Percentiles rank a stretch among this genome's conserved stretches.
These are phyloP conservation scores for Stramonita haemastoma DNA, from an alignment of 2,888 invertebrate genomes.

Conservation along the genomic window DNA sequence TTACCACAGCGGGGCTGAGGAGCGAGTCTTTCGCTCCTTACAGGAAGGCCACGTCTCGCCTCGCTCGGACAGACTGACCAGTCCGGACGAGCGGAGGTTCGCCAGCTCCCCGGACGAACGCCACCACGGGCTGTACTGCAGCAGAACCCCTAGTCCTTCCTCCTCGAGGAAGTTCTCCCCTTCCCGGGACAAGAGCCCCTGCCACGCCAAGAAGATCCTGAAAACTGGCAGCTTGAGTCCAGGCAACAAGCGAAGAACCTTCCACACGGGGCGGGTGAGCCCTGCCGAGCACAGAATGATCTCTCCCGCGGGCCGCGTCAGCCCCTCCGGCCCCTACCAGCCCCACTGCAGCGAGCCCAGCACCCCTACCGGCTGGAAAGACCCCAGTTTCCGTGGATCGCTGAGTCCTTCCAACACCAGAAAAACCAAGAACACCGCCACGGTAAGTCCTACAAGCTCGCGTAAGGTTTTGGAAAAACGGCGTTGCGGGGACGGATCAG, in stretches of 20 bases:
- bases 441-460: not conserved
- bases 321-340: not conserved
- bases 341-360: not conserved
- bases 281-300: not conserved
- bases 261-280: not conserved
- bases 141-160: conserved; percentile 4
- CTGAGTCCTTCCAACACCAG: conserved; percentile 3
- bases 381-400: not conserved
- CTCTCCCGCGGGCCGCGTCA: not conserved
- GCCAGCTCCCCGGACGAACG: not conserved
- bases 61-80: not conserved
- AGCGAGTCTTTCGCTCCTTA: not conserved
- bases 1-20: not conserved
- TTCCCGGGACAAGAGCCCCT: not conserved
- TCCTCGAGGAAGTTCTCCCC: not conserved
- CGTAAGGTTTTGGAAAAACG: not conserved
- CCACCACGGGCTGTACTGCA: not conserved
- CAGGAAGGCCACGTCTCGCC: not conserved
- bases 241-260: not conserved
- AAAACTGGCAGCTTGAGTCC: conserved; percentile 1
- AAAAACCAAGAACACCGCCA: not conserved
- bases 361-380: conserved; percentile 13
- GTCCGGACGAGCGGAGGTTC: not conserved
- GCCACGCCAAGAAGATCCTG: not conserved
- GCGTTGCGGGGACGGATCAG: not conserved